These are phyloP conservation scores for Leptonema lineaticorne DNA, from an alignment of 1,140 invertebrate species.

Conservation along the genomic window DNA sequence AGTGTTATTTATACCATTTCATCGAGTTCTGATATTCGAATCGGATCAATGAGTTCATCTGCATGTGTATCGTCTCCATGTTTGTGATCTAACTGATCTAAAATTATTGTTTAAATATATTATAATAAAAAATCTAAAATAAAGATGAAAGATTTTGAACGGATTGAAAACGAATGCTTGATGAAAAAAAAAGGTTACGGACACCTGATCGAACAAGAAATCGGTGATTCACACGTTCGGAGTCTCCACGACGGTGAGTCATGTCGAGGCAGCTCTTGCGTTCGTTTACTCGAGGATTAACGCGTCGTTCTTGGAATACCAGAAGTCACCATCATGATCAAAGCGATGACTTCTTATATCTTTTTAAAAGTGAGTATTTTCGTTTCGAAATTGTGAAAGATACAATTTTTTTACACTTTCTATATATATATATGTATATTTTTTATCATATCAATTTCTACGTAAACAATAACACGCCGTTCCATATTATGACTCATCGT, in stretches of 20 bases:
- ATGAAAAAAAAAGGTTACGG: too few relatives aligned
- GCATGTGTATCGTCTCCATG: too few relatives aligned
- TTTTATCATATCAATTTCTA: neutral
- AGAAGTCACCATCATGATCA: constrained; percentile 16
- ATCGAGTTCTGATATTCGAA: too few relatives aligned
- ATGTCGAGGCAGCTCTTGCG: neutral
- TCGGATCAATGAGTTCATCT: too few relatives aligned
- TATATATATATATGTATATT: neutral
- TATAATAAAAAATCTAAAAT: too few relatives aligned
- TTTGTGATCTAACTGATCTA: too few relatives aligned
- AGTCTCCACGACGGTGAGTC: neutral
- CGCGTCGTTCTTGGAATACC: neutral
- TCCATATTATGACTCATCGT: neutral
- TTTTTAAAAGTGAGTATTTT: constrained; percentile 19
- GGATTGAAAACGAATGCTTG: too few relatives aligned
- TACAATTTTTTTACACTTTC: too few relatives aligned
- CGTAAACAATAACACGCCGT: neutral
- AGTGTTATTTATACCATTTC: too few relatives aligned
- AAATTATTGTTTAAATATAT: too few relatives aligned
- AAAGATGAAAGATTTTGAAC: too few relatives aligned
- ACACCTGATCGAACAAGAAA: neutral
- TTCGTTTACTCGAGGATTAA: neutral
- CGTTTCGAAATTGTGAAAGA: neutral
- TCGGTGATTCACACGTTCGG: neutral
- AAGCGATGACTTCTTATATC: constrained; percentile 15